Base-by-base conservation (phyloP, 2,113 vertebrate genomes). In the Chroicocephalus ridibundus region DNA sequence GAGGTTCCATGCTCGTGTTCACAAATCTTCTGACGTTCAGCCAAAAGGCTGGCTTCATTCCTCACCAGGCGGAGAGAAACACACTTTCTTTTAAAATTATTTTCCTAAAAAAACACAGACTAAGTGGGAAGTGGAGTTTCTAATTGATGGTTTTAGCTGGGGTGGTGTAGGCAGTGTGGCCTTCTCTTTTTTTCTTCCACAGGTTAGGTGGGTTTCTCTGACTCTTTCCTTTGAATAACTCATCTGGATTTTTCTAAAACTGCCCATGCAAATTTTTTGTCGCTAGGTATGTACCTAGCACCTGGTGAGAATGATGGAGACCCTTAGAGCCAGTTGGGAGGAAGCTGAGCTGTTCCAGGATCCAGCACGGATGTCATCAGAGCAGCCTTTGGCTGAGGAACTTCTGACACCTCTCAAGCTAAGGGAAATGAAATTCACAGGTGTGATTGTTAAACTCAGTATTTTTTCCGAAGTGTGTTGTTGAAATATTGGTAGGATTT, bases 41-140 rank as follows among this genome's bases (percentile, higher is more conserved):
- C 75, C 94, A 88, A 94, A 92, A 82, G 52, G 13, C 76, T 96
- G 85, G 60, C 79, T 82, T 79, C 86, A 62, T 81, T 84, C 51
- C 64, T 95, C 55, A 81, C 31, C 78, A 88, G 75, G 42, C 42
- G 3, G 77, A 60, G 38, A 70, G 62, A 68, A 95, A 80, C 38
- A 82, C 20, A 29, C 15, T 84, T 84, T 20, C 15, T 84, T 84
- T 20, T 7, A 57, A 86, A 90, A 57, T 68, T 0, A 60, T 85
- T 86, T 71, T 44, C 36, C 42, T 52, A 18, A 80, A 90, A 91
- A 29, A 8, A 0, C 6, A 87, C 5, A 46, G n/a, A 13, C 27
- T 60, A 46, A 58, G 36, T 66, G 66, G n/a, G 20, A 10, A 89
- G 21, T 51, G 18, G 58, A 62, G 14, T 89, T 84, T 71, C 44